phyloP scores from a whole-genome alignment of 2,113 vertebrate genomes.

The Neodon shergylaensis region DNA sequence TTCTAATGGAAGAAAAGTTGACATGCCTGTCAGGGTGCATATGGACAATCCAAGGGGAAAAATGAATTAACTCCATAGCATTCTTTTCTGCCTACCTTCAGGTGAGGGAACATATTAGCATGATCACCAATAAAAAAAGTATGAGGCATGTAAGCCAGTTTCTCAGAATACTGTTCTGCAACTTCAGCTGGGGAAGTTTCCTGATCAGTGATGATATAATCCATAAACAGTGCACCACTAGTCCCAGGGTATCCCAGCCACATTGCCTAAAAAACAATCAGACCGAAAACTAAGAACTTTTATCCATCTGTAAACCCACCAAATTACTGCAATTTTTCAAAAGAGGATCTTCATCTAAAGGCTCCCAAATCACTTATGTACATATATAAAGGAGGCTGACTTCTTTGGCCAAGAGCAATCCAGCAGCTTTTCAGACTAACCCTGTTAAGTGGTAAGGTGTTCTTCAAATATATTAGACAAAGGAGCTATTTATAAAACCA shows the following conservation, averaged over 20 bases:
- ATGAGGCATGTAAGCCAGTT: conserved; percentile 98
- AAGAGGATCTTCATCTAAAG: background rate
- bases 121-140: conserved; percentile 99
- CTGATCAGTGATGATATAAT: conserved; percentile 97
- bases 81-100: conserved; percentile 89
- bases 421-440: conserved; percentile 31
- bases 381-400: conserved; percentile 20
- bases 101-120: conserved; percentile 99
- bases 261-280: conserved; percentile 89
- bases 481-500: conserved; percentile 33
- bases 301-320: background rate
- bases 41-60: conserved; percentile 42
- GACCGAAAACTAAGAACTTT: conserved; percentile 27
- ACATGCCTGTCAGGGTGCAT: conserved; percentile 24
- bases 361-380: background rate
- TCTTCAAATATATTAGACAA: conserved; percentile 14
- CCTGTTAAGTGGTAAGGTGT: background rate
- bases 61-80: background rate
- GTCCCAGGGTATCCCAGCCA: conserved; percentile 99
- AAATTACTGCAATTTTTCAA: conserved; percentile 62
- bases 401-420: conserved; percentile 40
- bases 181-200: conserved; percentile 97
- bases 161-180: conserved; percentile 98
- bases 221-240: conserved; percentile 98
- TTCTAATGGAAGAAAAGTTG: conserved; percentile 86